A percentile compares a stretch with the other conserved stretches of the same genome.
These are phyloP conservation scores for Trematomus loennbergii DNA, from an alignment of 2,113 vertebrate species.

Conservation along the genomic window DNA sequence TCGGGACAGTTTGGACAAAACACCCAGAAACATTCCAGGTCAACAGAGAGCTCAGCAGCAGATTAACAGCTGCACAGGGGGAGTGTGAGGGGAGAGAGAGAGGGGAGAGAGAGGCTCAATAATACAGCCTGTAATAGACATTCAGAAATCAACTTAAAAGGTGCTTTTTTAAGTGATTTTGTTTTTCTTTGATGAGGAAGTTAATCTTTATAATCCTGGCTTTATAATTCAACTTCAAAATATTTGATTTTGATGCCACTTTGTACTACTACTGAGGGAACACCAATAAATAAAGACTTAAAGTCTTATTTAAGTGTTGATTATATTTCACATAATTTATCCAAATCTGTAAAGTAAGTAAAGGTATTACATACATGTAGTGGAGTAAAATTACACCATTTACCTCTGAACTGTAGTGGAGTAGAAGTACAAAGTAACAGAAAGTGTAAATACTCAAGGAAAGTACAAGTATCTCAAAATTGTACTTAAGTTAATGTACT, in stretches of 20 bases:
- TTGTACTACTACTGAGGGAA: background rate
- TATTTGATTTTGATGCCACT: background rate
- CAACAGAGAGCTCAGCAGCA: constrained; percentile 43
- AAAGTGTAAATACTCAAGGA: too few species aligned
- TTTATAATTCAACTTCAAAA: background rate
- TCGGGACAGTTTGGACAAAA: constrained; percentile 38
- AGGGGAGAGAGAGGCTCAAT: background rate
- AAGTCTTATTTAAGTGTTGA: too few species aligned
- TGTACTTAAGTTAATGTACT: too few species aligned
- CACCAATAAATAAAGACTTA: too few species aligned
- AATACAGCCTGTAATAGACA: constrained; percentile 3
- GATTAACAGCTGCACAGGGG: constrained; percentile 64
- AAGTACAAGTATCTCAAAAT: too few species aligned
- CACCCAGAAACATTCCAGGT: constrained; percentile 61
- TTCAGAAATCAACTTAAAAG: too few species aligned
- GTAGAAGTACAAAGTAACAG: too few species aligned
- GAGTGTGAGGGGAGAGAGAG: background rate
- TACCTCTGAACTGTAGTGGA: too few species aligned
- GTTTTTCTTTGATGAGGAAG: background rate
- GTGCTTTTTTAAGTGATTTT: background rate
- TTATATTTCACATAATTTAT: too few species aligned
- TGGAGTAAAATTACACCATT: too few species aligned
- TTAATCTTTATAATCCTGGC: background rate
- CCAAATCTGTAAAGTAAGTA: too few species aligned
- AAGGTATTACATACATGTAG: too few species aligned